Evolutionary conservation across 1,140 invertebrate genomes (phyloP).

Genomic region (Mamestra configurata): DNA sequence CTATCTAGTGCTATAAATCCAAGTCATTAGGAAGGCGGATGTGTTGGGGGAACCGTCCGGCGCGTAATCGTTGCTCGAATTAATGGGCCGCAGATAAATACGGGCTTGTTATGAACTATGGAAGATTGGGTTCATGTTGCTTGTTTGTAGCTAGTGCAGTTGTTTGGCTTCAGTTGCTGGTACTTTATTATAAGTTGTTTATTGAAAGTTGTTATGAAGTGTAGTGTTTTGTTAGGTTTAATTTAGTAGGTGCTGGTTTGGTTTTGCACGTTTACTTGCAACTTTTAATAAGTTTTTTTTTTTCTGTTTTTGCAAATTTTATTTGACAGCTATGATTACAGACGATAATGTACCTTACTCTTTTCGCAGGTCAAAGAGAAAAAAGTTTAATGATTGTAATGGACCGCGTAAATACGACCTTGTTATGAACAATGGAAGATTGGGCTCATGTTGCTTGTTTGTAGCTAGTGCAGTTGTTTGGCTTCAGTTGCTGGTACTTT

Average conservation of each 20-base stretch:
- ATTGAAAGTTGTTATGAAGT: not conserved
- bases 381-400: too few relatives aligned
- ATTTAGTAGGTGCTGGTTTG: too few relatives aligned
- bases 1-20: slow-evolving; percentile 41
- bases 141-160: not conserved
- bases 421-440: slow-evolving; percentile 30
- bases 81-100: slow-evolving; percentile 37
- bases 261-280: too few relatives aligned
- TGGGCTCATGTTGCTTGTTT: slow-evolving; percentile 7
- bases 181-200: not conserved
- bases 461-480: not conserved
- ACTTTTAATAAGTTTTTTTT: too few relatives aligned
- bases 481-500: not conserved
- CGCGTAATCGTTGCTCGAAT: slow-evolving; percentile 41
- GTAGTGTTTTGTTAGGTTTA: not conserved
- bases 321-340: too few relatives aligned
- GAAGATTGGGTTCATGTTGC: not conserved
- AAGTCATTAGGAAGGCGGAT: slow-evolving; percentile 39
- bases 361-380: too few relatives aligned
- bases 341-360: too few relatives aligned
- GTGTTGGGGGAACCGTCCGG: slow-evolving; percentile 1
- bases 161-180: not conserved
- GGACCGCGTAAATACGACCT: slow-evolving; percentile 3
- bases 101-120: slow-evolving; percentile 26
- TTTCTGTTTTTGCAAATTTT: too few relatives aligned